Percentiles rank a stretch among this genome's conserved stretches.
phyloP scores from a whole-genome alignment of 2,888 invertebrate genomes.

The Drosophila picticornis region DNA sequence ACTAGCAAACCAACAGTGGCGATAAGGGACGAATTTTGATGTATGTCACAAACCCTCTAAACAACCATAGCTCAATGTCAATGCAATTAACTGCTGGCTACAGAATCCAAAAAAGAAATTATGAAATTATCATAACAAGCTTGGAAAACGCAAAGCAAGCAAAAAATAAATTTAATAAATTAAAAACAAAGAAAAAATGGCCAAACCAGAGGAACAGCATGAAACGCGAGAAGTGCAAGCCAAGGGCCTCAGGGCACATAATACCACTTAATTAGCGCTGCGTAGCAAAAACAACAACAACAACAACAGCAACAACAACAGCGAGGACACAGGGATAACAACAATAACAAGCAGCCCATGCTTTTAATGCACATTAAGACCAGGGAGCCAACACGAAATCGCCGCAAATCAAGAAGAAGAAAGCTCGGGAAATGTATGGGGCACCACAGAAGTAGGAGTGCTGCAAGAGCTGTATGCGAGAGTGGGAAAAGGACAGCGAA shows the following conservation, averaged over 20 bases:
- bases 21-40: neutral
- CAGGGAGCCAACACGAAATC: conserved; percentile 47
- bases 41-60: conserved; percentile 6
- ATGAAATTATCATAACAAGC: conserved; percentile 17
- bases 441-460: conserved; percentile 2
- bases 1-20: neutral
- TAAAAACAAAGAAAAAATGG: neutral
- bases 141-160: conserved; percentile 1
- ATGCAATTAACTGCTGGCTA: conserved; percentile 29
- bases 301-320: neutral
- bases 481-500: conserved; percentile 33
- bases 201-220: neutral
- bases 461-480: neutral
- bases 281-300: conserved; percentile 27
- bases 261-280: conserved; percentile 61
- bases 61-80: conserved; percentile 25
- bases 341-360: conserved; percentile 34
- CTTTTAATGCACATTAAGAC: conserved; percentile 52
- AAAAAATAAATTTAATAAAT: neutral
- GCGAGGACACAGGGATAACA: conserved; percentile 9
- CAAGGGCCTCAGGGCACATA: conserved; percentile 24
- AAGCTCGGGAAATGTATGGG: conserved; percentile 33
- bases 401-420: conserved; percentile 58
- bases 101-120: conserved; percentile 5
- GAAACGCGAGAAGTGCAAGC: conserved; percentile 15